Conservation (phyloP, 2,888 invertebrate genomes). For the Harmothoe impar region DNA sequence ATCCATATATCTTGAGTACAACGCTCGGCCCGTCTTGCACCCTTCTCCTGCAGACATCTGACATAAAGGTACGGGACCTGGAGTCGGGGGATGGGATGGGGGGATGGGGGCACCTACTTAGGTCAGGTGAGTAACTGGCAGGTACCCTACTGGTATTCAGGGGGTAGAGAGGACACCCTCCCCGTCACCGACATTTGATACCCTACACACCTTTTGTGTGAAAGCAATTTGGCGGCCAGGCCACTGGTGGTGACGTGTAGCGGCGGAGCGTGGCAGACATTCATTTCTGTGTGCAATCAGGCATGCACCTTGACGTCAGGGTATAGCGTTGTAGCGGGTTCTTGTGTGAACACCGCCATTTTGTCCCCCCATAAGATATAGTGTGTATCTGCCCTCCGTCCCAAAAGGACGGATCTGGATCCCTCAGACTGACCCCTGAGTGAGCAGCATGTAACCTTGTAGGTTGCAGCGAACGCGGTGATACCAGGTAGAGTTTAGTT, state of each 20-base stretch:
- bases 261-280: constrained; percentile 33
- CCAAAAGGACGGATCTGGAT: too few relatives aligned
- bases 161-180: neutral
- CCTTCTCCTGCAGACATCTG: neutral
- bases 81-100: too few relatives aligned
- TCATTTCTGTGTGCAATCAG: constrained; percentile 52
- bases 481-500: too few relatives aligned
- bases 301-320: constrained; percentile 7
- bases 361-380: too few relatives aligned
- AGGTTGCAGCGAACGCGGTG: too few relatives aligned
- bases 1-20: too few relatives aligned
- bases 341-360: too few relatives aligned
- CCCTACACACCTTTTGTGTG: constrained; percentile 8
- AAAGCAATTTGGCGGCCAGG: constrained; percentile 41
- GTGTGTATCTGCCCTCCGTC: too few relatives aligned
- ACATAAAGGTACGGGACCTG: neutral
- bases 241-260: constrained; percentile 25
- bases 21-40: neutral
- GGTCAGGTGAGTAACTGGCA: neutral
- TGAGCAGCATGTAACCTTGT: too few relatives aligned
- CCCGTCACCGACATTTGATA: neutral
- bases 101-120: neutral
- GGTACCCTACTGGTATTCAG: neutral
- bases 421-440: too few relatives aligned
- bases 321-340: too few relatives aligned